Evolutionary conservation across 2,888 invertebrate species (phyloP), one percentile per base, ranked within the genome.

Genomic region (Chironomus riparius): DNA sequence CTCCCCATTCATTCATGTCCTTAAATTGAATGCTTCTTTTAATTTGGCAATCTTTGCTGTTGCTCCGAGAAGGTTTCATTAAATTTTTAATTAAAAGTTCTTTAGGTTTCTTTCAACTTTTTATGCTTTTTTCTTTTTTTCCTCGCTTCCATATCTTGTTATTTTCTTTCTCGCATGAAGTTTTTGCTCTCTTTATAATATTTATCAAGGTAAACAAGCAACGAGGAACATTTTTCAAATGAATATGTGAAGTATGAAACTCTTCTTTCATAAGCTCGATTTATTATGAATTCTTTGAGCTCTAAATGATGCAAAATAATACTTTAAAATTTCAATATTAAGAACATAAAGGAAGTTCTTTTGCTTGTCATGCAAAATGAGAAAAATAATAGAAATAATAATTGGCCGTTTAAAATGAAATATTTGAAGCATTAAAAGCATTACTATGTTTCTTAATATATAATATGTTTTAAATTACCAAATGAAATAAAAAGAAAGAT

Each of bases 81-180:
- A 72, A 61, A 72, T 61, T 72, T 72, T 72, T 72, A 72, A 72
- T 72, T 72, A 72, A 72, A 72, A 72, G 22, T 72, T 62, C 48
- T 72, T 50, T 72, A 72, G 24, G 62, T 72, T 72, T 15, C 15
- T 56, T 24, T 72, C 38, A 72, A 15, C 61, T 38, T 68, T 47
- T 38, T 38, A 38, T 38, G 10, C 38, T 38, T 18, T 15, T 68
- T 18, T 15, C 56, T 18, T 18, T 18, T n/a, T 56, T 18, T 56
- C 15, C 50, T 50, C 38, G 38, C 50, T 50, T 50, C 50, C 15
- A n/a, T 15, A 50, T 50, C 13, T 56, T 56, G 56, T 18, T 56
- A 15, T 15, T 56, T 15, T 18, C 18, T 50, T 15, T 50, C 50
- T 50, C 38, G 38, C 38, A 38, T 38, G 50, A 15, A 18, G 56